Base-by-base conservation (phyloP, 2,888 invertebrate species). In the Megastigmus dorsalis region DNA sequence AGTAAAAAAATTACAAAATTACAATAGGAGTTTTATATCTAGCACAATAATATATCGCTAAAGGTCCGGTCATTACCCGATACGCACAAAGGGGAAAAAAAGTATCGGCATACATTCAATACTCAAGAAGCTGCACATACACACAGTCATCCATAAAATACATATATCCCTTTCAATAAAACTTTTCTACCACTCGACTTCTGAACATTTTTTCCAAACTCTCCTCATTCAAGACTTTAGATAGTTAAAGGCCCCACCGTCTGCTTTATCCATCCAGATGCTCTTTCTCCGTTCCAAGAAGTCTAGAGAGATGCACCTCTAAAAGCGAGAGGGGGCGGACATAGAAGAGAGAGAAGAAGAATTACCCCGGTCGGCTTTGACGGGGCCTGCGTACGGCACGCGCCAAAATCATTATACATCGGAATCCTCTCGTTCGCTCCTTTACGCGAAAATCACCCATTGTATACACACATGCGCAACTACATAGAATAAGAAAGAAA, bases 381-480 rank as follows among this genome's bases (percentile, higher is more conserved):
- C n/a, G n/a, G n/a, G n/a, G n/a, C n/a, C n/a, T n/a, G n/a, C n/a
- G n/a, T n/a, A 3, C 43, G 59, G 63, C 70, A 71, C 70, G 70
- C 55, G 70, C n/a, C n/a, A n/a, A n/a, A n/a, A n/a, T n/a, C n/a
- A n/a, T n/a, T n/a, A n/a, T 10, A 45, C 62, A 15, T 33, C 38
- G 65, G 65, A 65, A 52, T 54, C 38, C 36, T n/a, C n/a, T n/a
- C n/a, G n/a, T n/a, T n/a, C n/a, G n/a, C n/a, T n/a, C n/a, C n/a
- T n/a, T n/a, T 18, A 36, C 10, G 68, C 57, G 59, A 23, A 57
- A 54, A 66, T 66, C 28, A 43, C n/a, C 18, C 20, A 54, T 54
- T 54, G 66, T 43, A 43, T 18, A 13, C 36, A 23, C 18, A 6
- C 18, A 20, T 4, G 36, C 33, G 60, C n/a, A n/a, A n/a, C n/a